Evolutionary conservation across 1,140 invertebrate genomes (phyloP).

Genomic region (Coelopa frigida): DNA sequence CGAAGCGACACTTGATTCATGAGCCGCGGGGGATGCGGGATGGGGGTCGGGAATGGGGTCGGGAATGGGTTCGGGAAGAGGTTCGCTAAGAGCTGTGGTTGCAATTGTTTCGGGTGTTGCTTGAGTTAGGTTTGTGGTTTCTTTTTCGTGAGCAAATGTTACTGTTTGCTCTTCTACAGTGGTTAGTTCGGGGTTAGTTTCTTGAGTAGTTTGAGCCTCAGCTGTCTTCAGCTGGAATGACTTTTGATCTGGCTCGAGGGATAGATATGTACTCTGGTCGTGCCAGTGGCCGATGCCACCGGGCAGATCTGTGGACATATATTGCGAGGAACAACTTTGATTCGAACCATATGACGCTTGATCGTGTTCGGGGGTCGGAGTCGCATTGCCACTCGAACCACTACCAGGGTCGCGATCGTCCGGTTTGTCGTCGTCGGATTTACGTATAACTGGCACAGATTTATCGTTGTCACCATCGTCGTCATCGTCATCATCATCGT

Average conservation of each 20-base stretch:
- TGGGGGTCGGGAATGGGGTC: not conserved
- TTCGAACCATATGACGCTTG: conserved; percentile 36
- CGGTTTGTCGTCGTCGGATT: conserved; percentile 38
- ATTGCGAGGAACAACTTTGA: conserved; percentile 53
- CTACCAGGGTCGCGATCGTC: conserved; percentile 56
- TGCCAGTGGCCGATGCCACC: conserved; percentile 74
- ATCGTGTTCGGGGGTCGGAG: conserved; percentile 46
- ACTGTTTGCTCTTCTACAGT: not conserved
- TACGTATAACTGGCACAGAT: conserved; percentile 40
- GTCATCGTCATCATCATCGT: conserved; percentile 36
- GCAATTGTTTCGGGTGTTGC: conserved; percentile 15
- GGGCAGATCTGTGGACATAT: conserved; percentile 64
- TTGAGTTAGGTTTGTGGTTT: conserved; percentile 18
- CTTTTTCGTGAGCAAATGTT: conserved; percentile 1
- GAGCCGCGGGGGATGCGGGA: not conserved
- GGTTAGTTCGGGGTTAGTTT: conserved; percentile 20
- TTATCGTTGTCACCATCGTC: conserved; percentile 39
- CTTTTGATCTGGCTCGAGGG: conserved; percentile 26
- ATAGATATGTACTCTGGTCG: conserved; percentile 73
- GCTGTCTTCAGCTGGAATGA: no score
- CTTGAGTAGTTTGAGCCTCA: not conserved
- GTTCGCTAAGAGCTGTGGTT: not conserved
- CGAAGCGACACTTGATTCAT: conserved; percentile 28
- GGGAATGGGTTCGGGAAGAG: not conserved
- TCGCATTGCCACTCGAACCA: conserved; percentile 52